A percentile compares a stretch with the other conserved stretches of the same genome.
phyloP scores from a whole-genome alignment of 2,888 invertebrate species.

The Teinopalpus imperialis region DNA sequence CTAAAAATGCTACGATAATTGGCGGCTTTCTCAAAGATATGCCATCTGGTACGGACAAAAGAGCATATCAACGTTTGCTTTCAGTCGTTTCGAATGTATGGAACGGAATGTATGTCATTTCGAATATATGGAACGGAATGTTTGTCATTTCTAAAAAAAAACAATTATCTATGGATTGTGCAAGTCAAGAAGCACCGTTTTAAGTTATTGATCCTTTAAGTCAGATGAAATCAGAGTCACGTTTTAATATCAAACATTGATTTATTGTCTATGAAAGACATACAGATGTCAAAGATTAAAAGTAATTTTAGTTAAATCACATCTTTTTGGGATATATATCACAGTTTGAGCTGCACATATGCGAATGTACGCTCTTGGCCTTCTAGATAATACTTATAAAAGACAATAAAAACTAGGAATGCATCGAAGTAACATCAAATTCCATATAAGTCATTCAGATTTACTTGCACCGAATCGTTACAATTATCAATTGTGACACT shows the following conservation, averaged over 20 bases:
- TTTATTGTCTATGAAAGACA: slow-evolving; percentile 45
- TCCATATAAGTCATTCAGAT: slow-evolving; percentile 11
- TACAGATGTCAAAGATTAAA: slow-evolving; percentile 42
- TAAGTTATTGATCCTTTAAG: neutral
- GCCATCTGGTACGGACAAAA: slow-evolving; percentile 18
- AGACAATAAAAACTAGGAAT: slow-evolving; percentile 20
- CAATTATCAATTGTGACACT: slow-evolving; percentile 16
- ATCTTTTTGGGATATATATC: slow-evolving; percentile 48
- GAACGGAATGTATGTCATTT: slow-evolving; percentile 23
- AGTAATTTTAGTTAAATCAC: slow-evolving; percentile 53
- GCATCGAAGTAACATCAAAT: slow-evolving; percentile 1
- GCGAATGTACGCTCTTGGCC: slow-evolving; percentile 8
- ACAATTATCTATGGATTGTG: neutral
- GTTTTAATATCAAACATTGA: slow-evolving; percentile 24
- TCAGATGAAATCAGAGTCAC: slow-evolving; percentile 13
- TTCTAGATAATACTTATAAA: slow-evolving; percentile 9
- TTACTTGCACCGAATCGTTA: slow-evolving; percentile 20
- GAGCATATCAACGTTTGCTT: slow-evolving; percentile 2
- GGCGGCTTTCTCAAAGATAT: slow-evolving; percentile 39
- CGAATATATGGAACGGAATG: slow-evolving; percentile 22
- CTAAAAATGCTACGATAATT: slow-evolving; percentile 37
- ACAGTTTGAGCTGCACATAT: slow-evolving; percentile 44
- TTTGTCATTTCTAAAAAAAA: slow-evolving; percentile 17
- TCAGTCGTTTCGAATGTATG: slow-evolving; percentile 24
- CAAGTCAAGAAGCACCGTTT: neutral